These are phyloP conservation scores for Andrena dorsata DNA, from an alignment of 2,888 invertebrate species.

Conservation along the genomic window DNA sequence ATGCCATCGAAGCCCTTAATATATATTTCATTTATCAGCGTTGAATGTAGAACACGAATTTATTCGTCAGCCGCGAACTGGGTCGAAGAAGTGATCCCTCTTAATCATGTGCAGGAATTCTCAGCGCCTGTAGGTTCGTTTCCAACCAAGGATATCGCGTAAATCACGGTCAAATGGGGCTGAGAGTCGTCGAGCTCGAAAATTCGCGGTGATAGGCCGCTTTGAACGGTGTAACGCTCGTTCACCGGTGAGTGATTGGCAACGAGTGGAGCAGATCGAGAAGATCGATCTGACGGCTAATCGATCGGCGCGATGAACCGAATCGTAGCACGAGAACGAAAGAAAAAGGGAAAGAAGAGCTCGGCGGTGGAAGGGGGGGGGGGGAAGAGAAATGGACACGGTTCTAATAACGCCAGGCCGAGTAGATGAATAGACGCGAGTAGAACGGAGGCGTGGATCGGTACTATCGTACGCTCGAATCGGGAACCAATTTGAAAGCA, in stretches of 20 bases:
- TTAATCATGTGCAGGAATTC: constrained; percentile 38
- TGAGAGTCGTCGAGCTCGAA: constrained; percentile 42
- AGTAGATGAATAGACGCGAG: constrained; percentile 67
- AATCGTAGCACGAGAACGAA: constrained; percentile 53
- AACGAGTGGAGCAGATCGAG: constrained; percentile 54
- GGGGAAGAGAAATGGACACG: constrained; percentile 44
- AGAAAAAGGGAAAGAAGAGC: constrained; percentile 7
- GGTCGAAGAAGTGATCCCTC: constrained; percentile 1
- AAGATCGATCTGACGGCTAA: constrained; percentile 65
- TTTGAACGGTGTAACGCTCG: constrained; percentile 40
- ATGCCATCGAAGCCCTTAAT: background rate
- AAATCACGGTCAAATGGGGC: constrained; percentile 43
- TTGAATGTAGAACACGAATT: background rate
- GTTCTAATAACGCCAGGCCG: constrained; percentile 70
- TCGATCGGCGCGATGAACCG: constrained; percentile 64
- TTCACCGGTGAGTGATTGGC: constrained; percentile 29
- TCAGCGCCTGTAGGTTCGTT: background rate
- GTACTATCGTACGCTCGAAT: constrained; percentile 80
- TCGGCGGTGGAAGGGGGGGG: constrained; percentile 8
- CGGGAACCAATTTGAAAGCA: constrained; percentile 84
- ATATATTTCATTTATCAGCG: constrained; percentile 1
- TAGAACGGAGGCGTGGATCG: constrained; percentile 65
- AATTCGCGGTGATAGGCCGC: constrained; percentile 55
- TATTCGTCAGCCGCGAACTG: background rate
- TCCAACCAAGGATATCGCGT: constrained; percentile 5